Conservation (phyloP, 2,888 invertebrate genomes). For the Sminthurides aquaticus region DNA sequence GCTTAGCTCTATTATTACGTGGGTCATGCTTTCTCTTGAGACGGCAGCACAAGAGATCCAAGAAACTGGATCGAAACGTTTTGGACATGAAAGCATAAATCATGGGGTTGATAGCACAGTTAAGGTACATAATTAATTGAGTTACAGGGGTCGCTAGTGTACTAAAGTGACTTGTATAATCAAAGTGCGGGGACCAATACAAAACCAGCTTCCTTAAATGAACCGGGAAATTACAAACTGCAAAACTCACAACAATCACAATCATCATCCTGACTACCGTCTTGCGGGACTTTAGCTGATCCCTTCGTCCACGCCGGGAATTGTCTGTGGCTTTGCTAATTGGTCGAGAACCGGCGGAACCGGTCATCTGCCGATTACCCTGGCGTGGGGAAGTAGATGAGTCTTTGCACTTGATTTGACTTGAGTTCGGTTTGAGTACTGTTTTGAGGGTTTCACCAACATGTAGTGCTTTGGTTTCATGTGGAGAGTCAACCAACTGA, state of each 20-base stretch:
- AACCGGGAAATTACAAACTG: slow-evolving; percentile 79
- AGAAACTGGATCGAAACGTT: slow-evolving; percentile 76
- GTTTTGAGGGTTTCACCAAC: too few species aligned
- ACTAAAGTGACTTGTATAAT: slow-evolving; percentile 65
- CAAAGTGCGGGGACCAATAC: slow-evolving; percentile 65
- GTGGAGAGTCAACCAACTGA: background rate
- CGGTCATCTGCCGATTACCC: background rate
- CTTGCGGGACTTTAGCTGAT: slow-evolving; percentile 65
- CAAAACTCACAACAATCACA: slow-evolving; percentile 79
- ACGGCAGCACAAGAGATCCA: slow-evolving; percentile 63
- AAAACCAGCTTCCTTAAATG: slow-evolving; percentile 79
- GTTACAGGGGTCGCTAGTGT: slow-evolving; percentile 73
- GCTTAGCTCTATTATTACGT: background rate
- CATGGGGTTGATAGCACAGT: slow-evolving; percentile 82
- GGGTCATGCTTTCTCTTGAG: slow-evolving; percentile 24
- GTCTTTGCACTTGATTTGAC: background rate
- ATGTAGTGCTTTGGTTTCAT: background rate
- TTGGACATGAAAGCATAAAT: slow-evolving; percentile 79
- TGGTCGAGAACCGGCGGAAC: background rate
- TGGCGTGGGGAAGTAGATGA: too few species aligned
- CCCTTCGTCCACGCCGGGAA: background rate
- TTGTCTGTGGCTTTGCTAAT: background rate
- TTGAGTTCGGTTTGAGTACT: background rate
- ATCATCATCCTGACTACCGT: slow-evolving; percentile 84
- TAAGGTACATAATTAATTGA: slow-evolving; percentile 78